Evolutionary conservation across 1,140 invertebrate species (phyloP).

Genomic region (Achroia grisella): DNA sequence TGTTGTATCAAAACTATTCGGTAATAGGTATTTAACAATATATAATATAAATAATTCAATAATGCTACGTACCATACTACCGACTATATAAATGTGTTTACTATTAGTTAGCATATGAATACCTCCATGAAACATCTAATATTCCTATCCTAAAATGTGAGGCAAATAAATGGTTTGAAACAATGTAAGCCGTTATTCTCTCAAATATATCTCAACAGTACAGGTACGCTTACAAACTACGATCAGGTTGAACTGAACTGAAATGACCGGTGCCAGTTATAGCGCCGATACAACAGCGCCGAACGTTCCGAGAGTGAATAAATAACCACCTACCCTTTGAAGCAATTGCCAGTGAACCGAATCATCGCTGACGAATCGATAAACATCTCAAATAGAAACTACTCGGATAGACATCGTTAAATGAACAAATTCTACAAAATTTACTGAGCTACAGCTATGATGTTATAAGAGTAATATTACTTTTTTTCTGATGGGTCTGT

Average conservation of each 20-base stretch:
- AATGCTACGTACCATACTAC: too few relatives aligned
- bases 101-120: too few relatives aligned
- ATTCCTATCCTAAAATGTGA: too few relatives aligned
- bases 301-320: slow-evolving; percentile 3
- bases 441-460: too few relatives aligned
- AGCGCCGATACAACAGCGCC: not conserved
- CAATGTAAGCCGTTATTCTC: slow-evolving; percentile 6
- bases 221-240: slow-evolving; percentile 5
- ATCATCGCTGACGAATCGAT: not conserved
- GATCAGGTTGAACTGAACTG: not conserved
- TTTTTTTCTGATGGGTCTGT: too few relatives aligned
- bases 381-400: not conserved
- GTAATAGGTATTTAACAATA: too few relatives aligned
- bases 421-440: too few relatives aligned
- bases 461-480: too few relatives aligned
- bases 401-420: not conserved
- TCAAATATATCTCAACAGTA: not conserved
- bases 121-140: too few relatives aligned
- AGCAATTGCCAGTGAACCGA: not conserved
- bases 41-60: too few relatives aligned
- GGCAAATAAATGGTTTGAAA: not conserved
- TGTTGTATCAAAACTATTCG: too few relatives aligned
- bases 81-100: too few relatives aligned
- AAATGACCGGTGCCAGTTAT: not conserved
- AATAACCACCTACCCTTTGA: slow-evolving; percentile 1